Evolutionary conservation across 2,888 invertebrate species (phyloP), one percentile per base, ranked within the genome.

Genomic region (Anarsia innoxiella): DNA sequence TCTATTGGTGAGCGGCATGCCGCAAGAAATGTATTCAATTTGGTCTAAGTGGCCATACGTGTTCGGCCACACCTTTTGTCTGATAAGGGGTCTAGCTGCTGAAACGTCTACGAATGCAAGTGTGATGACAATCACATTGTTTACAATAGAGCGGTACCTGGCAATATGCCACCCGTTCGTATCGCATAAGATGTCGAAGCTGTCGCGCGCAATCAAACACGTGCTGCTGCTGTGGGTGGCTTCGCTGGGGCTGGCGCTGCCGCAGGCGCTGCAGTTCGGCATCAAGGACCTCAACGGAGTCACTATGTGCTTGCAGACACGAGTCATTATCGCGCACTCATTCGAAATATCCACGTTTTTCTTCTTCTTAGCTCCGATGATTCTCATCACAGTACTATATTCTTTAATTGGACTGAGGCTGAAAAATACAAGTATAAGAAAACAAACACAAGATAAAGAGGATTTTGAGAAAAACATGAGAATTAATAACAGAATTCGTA

Each of bases 181-280:
- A 23, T 87, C 88, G 2, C 95, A 96, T 63, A 93, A 93, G 42
- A 92, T 95, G 90, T 95, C 95, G 2, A 94, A 94, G 58, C 77
- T 96, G 26, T 91, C 94, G 10, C 86, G 97, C 16, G 96, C 94
- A 6, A 86, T 93, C 38, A 92, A 92, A 61, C 90, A 94, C 53
- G 93, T 97, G 26, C 68, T 94, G 12, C 75, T 89, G 27, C 89
- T 96, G 45, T 97, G 97, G 97, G 62, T 93, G 35, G 76, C 90
- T 1, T 91, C 95, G 0, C 72, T 95, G 48, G 83, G 89, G 43
- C 73, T 92, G 55, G 94, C 93, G 0, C 75, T 92, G 28, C 93
- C 93, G 0, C 92, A 92, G 62, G 93, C 78, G 6, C 55, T 84
- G 26, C 65, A 77, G 19, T 69, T 87, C 51, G 73, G 88, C 34